Evolutionary conservation across 2,888 invertebrate species (phyloP).

Genomic region (Schrankia costaestrigalis): DNA sequence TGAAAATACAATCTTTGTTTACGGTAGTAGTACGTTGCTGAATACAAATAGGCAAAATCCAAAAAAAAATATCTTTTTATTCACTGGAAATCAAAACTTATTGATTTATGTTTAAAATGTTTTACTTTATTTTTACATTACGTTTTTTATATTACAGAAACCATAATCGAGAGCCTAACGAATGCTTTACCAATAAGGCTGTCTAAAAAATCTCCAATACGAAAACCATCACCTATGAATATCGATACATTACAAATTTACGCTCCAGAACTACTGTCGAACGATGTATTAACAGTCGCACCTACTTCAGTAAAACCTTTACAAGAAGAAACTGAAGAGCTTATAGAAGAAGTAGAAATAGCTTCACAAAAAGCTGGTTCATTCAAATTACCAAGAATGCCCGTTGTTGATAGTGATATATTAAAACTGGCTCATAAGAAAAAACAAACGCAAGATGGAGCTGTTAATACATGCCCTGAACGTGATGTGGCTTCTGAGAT

Average conservation of each 20-base stretch:
- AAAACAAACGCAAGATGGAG: constrained; percentile 45
- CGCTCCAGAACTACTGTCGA: constrained; percentile 60
- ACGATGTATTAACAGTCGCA: constrained; percentile 42
- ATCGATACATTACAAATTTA: constrained; percentile 54
- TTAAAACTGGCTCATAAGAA: constrained; percentile 47
- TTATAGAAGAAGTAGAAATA: constrained; percentile 23
- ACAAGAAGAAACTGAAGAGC: constrained; percentile 14
- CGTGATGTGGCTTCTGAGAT: constrained; percentile 65
- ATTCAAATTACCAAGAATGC: constrained; percentile 70
- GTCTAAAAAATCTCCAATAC: constrained; percentile 45
- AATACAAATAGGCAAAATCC: not conserved
- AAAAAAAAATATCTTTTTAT: not conserved
- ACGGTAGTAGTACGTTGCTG: too few relatives aligned
- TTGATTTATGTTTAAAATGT: too few relatives aligned
- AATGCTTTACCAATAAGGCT: constrained; percentile 62
- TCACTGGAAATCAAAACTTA: too few relatives aligned
- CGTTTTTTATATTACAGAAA: constrained; percentile 43
- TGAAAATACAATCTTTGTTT: too few relatives aligned
- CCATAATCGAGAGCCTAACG: constrained; percentile 61
- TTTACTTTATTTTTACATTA: not conserved
- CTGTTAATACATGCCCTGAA: constrained; percentile 56
- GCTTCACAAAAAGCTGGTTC: constrained; percentile 19
- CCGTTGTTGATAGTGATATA: constrained; percentile 56
- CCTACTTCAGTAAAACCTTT: constrained; percentile 3
- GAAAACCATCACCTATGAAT: constrained; percentile 49